A percentile compares a stretch with the other conserved stretches of the same genome.
phyloP scores from a whole-genome alignment of 2,888 invertebrate genomes.

The Junonia oenone region DNA sequence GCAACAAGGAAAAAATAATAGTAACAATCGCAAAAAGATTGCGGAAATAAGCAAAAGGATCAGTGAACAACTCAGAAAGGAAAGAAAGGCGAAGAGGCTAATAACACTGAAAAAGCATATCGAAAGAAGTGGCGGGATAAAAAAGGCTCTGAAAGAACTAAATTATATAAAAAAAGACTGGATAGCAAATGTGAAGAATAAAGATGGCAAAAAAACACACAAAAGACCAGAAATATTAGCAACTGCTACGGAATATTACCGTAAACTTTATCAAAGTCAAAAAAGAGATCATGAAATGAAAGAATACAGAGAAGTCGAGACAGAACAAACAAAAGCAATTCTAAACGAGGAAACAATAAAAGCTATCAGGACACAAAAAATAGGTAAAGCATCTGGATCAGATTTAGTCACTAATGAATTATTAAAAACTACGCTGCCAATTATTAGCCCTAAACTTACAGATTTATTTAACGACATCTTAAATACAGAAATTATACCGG shows the following conservation, averaged over 20 bases:
- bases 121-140: no score
- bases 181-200: constrained; percentile 25
- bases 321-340: constrained; percentile 24
- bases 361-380: constrained; percentile 33
- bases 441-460: constrained; percentile 28
- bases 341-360: constrained; percentile 30
- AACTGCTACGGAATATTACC: constrained; percentile 31
- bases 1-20: constrained; percentile 19
- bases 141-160: no score
- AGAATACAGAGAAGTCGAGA: constrained; percentile 1
- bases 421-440: constrained; percentile 27
- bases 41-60: constrained; percentile 31
- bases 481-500: constrained; percentile 25
- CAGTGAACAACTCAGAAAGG: constrained; percentile 26
- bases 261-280: constrained; percentile 21
- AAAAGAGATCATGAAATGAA: constrained; percentile 4
- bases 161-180: neutral
- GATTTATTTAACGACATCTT: constrained; percentile 32
- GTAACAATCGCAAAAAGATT: constrained; percentile 11
- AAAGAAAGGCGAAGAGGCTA: no score
- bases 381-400: constrained; percentile 33
- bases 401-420: constrained; percentile 33
- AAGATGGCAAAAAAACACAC: constrained; percentile 11
- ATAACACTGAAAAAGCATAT: no score
- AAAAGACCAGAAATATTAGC: constrained; percentile 27